Percentiles rank a stretch among this genome's conserved stretches.
Evolutionary conservation across 2,113 vertebrate species (phyloP).

Genomic region (Epinephelus lanceolatus): DNA sequence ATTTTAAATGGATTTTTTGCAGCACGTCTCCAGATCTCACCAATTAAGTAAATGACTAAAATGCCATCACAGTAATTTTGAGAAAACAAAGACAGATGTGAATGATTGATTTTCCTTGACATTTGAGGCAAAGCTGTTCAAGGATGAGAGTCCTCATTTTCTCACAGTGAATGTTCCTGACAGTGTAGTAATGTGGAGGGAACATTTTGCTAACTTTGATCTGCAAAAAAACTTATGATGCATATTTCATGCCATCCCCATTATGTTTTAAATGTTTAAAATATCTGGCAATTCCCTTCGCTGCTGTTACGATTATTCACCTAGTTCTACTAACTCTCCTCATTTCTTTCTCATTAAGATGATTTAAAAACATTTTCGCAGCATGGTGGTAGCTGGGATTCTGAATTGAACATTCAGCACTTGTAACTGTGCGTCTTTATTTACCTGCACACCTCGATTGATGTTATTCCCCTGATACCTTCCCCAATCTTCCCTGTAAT

Average conservation of each 20-base stretch:
- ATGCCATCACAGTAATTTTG: too few relatives aligned
- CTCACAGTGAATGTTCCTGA: not conserved
- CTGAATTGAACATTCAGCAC: not conserved
- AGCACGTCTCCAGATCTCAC: too few relatives aligned
- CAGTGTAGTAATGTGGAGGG: not conserved
- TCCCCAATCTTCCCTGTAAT: constrained; percentile 26
- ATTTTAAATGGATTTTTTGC: too few relatives aligned
- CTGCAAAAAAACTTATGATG: not conserved
- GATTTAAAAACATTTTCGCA: not conserved
- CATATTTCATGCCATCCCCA: not conserved
- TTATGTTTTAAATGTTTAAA: constrained; percentile 22
- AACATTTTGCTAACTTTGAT: not conserved
- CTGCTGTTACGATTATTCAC: not conserved
- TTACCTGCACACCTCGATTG: constrained; percentile 53
- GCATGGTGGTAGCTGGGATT: not conserved
- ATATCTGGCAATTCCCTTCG: not conserved
- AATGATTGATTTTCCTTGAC: too few relatives aligned
- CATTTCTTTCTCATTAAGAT: constrained; percentile 6
- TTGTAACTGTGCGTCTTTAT: constrained; percentile 41
- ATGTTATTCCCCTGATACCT: constrained; percentile 51
- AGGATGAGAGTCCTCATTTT: not conserved
- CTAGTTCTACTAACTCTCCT: not conserved
- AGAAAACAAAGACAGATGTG: too few relatives aligned
- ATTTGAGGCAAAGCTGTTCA: not conserved
- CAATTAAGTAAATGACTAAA: too few relatives aligned